Evolutionary conservation across 2,888 invertebrate genomes (phyloP).

Genomic region (Parnassius orleans): DNA sequence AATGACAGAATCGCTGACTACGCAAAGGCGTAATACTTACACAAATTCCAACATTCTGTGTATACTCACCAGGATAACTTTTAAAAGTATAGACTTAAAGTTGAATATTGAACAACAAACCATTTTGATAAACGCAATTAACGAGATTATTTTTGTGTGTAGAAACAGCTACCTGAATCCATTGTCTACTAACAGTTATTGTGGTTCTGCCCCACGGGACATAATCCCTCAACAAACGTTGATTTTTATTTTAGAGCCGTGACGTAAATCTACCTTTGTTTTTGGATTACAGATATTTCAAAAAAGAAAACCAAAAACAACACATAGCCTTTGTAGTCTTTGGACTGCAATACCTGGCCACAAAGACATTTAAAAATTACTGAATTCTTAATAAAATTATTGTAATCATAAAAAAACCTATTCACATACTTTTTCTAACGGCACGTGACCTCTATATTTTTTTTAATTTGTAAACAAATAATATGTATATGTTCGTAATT

Average conservation of each 20-base stretch:
- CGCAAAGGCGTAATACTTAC: not conserved
- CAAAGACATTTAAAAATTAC: slow-evolving; percentile 12
- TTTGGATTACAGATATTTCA: slow-evolving; percentile 46
- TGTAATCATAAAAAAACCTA: slow-evolving; percentile 1
- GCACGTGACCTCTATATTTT: slow-evolving; percentile 4
- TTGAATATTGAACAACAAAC: slow-evolving; percentile 31
- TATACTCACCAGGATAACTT: not conserved
- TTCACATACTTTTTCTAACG: not conserved
- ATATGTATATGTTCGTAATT: no score
- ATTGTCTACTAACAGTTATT: slow-evolving; percentile 64
- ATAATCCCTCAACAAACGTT: slow-evolving; percentile 69
- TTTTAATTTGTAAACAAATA: no score
- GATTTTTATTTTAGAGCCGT: slow-evolving; percentile 65
- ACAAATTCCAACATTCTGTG: not conserved
- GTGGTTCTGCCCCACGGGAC: slow-evolving; percentile 55
- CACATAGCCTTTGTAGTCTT: slow-evolving; percentile 19
- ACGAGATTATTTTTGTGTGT: slow-evolving; percentile 43
- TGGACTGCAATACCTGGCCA: slow-evolving; percentile 8
- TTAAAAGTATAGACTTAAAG: slow-evolving; percentile 25
- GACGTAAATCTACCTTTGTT: slow-evolving; percentile 63
- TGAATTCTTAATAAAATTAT: slow-evolving; percentile 9
- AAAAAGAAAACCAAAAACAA: slow-evolving; percentile 28
- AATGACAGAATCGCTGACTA: slow-evolving; percentile 7
- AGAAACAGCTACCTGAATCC: slow-evolving; percentile 67
- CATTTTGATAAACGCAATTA: slow-evolving; percentile 31